These are phyloP conservation scores for Podargus strigoides DNA, from an alignment of 2,797 vertebrate species.

Conservation along the genomic window DNA sequence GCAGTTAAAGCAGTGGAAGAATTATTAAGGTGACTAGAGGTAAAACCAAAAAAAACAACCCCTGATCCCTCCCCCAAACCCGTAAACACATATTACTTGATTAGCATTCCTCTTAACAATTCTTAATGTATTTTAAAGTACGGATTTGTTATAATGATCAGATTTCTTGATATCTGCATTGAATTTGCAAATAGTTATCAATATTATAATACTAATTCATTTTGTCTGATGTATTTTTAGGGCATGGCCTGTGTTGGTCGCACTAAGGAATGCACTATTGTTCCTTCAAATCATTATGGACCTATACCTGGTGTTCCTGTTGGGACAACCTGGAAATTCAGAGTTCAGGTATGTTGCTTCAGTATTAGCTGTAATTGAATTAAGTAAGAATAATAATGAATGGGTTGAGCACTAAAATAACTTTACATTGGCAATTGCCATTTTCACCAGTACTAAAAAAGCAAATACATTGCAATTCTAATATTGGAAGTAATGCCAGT, in stretches of 20 bases:
- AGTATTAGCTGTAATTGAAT: not conserved
- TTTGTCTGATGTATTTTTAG: slow-evolving; percentile 67
- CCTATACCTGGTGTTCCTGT: slow-evolving; percentile 94
- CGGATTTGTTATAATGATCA: not conserved
- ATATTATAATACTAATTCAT: not conserved
- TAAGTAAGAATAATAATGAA: not conserved
- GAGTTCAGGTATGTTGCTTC: slow-evolving; percentile 87
- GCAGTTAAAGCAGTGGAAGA: not conserved
- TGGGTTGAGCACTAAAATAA: not conserved
- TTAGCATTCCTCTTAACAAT: not conserved
- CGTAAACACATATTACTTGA: not conserved
- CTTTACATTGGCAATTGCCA: not conserved
- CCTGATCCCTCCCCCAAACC: not conserved
- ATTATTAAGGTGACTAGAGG: not conserved
- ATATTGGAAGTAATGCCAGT: not conserved
- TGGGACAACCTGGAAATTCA: slow-evolving; percentile 96
- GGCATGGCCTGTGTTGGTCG: slow-evolving; percentile 99
- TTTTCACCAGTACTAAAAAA: not conserved
- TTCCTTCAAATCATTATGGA: slow-evolving; percentile 96
- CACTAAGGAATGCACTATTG: slow-evolving; percentile 97
- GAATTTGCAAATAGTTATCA: not conserved
- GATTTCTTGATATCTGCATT: not conserved
- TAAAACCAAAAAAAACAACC: not conserved
- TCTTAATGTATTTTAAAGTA: not conserved
- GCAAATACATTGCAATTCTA: not conserved